Percentiles rank a stretch among this genome's conserved stretches.
phyloP scores from a whole-genome alignment of 2,797 vertebrate genomes.

The Catamblyrhynchus diadema region DNA sequence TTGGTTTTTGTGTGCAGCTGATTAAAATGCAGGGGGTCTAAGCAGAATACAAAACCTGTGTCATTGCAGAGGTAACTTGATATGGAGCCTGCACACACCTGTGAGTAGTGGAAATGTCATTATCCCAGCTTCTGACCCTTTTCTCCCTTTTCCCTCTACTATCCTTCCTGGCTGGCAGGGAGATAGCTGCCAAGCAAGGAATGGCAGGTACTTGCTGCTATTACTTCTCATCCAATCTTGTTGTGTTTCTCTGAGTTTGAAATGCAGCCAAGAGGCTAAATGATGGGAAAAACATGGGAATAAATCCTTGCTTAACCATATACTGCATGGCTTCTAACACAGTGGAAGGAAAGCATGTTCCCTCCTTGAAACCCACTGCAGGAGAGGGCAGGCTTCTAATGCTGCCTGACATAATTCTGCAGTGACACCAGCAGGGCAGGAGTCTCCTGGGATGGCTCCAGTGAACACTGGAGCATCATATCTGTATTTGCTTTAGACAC shows the following conservation, averaged over 20 bases:
- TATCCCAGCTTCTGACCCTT: neutral
- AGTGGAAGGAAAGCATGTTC: neutral
- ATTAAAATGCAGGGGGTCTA: neutral
- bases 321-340: neutral
- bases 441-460: neutral
- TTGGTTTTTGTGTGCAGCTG: neutral
- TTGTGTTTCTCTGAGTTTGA: neutral
- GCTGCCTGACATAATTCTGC: neutral
- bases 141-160: rapidly evolving
- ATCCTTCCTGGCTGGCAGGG: neutral
- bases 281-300: neutral
- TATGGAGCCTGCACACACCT: neutral
- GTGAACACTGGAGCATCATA: neutral
- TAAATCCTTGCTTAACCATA: neutral
- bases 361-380: neutral
- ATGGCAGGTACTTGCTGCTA: neutral
- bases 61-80: neutral
- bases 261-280: neutral
- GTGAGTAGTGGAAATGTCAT: neutral
- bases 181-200: neutral
- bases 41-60: neutral
- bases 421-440: neutral
- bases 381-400: neutral
- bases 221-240: neutral
- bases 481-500: neutral